phyloP scores from a whole-genome alignment of 2,888 invertebrate species.

The Synergus japonicus region DNA sequence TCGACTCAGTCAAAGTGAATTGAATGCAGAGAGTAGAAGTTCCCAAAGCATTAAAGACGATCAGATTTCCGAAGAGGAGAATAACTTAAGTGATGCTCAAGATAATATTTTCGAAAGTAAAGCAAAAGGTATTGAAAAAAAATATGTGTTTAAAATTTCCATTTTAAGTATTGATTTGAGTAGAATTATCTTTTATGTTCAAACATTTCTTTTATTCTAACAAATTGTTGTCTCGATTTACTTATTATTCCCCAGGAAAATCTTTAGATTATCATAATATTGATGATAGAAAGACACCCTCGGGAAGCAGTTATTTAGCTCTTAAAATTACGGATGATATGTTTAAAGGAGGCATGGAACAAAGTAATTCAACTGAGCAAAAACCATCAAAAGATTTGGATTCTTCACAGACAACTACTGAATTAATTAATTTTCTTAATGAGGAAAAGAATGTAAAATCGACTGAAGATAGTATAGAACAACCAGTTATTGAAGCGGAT shows the following conservation, averaged over 20 bases:
- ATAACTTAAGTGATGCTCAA: neutral
- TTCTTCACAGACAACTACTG: slow-evolving; percentile 45
- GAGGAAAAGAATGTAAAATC: neutral
- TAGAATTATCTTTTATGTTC: too few species aligned
- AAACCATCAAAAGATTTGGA: slow-evolving; percentile 46
- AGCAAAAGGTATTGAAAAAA: neutral
- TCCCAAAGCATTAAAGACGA: neutral
- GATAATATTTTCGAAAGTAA: neutral
- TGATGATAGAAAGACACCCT: slow-evolving; percentile 16
- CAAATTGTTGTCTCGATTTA: neutral
- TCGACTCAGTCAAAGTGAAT: neutral
- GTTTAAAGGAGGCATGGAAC: slow-evolving; percentile 67
- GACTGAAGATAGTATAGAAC: neutral
- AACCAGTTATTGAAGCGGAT: neutral
- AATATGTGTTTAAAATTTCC: too few species aligned
- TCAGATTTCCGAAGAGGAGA: neutral
- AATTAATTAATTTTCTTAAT: slow-evolving; percentile 45
- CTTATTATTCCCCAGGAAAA: neutral
- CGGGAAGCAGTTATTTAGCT: slow-evolving; percentile 63
- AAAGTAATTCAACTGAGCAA: slow-evolving; percentile 59
- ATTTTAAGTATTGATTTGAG: too few species aligned
- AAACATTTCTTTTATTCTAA: neutral
- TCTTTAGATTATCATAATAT: neutral
- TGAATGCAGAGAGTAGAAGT: neutral
- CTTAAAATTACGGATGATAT: slow-evolving; percentile 68